Conservation (phyloP, 1,140 invertebrate genomes). For the Drosophila repletoides region DNA sequence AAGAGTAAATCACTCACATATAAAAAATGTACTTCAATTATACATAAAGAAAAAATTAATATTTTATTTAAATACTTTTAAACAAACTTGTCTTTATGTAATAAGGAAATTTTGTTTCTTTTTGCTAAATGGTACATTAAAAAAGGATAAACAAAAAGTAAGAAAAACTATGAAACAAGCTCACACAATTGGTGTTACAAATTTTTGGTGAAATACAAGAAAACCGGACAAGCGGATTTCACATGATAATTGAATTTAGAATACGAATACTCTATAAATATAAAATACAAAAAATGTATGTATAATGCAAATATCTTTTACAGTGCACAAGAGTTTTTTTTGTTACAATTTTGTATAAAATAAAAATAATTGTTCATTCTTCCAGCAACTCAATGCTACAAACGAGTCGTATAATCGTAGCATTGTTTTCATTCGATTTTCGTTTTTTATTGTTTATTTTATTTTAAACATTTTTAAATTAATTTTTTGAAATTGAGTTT, state of each 20-base stretch:
- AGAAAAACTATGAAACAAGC: not conserved
- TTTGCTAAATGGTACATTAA: too few species aligned
- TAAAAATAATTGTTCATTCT: slow-evolving; percentile 5
- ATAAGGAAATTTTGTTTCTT: too few species aligned
- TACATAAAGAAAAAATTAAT: too few species aligned
- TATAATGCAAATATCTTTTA: not conserved
- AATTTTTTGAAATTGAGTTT: slow-evolving; percentile 21
- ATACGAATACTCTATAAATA: not conserved
- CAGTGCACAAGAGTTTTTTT: not conserved
- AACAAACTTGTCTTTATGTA: too few species aligned
- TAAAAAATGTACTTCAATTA: too few species aligned
- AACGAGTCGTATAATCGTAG: slow-evolving; percentile 51
- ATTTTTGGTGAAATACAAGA: not conserved
- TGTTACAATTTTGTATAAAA: too few species aligned
- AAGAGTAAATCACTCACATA: too few species aligned
- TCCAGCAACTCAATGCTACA: slow-evolving; percentile 4
- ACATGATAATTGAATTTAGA: not conserved
- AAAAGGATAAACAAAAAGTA: not conserved
- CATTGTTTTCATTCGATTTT: slow-evolving; percentile 45
- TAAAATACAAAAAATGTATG: not conserved
- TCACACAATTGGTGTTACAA: not conserved
- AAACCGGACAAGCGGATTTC: slow-evolving; percentile 9
- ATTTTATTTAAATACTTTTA: too few species aligned
- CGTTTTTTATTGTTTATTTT: slow-evolving; percentile 25
- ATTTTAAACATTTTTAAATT: slow-evolving; percentile 13